Evolutionary conservation across 2,113 vertebrate genomes (phyloP).

Genomic region (Bostrychus sinensis): DNA sequence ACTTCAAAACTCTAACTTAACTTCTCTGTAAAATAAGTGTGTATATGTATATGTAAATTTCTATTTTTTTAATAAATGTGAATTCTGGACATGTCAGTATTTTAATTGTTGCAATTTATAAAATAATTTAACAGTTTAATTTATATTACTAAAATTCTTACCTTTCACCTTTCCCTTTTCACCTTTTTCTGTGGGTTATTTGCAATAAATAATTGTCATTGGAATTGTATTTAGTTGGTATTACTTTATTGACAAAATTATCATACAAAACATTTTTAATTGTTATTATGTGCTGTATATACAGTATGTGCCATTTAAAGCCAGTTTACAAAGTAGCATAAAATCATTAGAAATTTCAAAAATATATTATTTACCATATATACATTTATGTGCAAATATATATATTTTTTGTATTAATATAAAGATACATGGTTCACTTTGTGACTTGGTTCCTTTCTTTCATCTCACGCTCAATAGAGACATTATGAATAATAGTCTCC

Average conservation of each 20-base stretch:
- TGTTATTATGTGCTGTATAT: not conserved
- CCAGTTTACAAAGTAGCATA: not conserved
- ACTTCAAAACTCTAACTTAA: not conserved
- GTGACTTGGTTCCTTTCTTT: constrained; percentile 49
- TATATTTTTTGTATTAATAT: not conserved
- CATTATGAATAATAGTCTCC: constrained; percentile 76
- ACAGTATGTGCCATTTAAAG: not conserved
- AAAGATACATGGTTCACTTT: constrained; percentile 21
- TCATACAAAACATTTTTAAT: too few species aligned
- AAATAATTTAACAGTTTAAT: not conserved
- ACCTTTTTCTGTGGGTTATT: not conserved
- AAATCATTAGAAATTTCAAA: constrained; percentile 13
- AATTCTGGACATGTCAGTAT: constrained; percentile 15
- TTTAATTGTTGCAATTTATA: constrained; percentile 1
- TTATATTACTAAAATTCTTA: not conserved
- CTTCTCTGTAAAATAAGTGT: constrained; percentile 9
- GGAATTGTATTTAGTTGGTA: not conserved
- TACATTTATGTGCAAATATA: constrained; percentile 57
- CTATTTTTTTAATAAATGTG: constrained; percentile 12
- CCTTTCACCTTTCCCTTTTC: not conserved
- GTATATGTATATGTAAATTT: constrained; percentile 3
- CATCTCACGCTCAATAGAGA: constrained; percentile 67
- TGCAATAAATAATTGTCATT: not conserved
- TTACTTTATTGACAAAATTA: not conserved
- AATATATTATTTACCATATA: constrained; percentile 67